Base-by-base conservation (phyloP, 2,797 vertebrate species). In the Antennarius maculatus region DNA sequence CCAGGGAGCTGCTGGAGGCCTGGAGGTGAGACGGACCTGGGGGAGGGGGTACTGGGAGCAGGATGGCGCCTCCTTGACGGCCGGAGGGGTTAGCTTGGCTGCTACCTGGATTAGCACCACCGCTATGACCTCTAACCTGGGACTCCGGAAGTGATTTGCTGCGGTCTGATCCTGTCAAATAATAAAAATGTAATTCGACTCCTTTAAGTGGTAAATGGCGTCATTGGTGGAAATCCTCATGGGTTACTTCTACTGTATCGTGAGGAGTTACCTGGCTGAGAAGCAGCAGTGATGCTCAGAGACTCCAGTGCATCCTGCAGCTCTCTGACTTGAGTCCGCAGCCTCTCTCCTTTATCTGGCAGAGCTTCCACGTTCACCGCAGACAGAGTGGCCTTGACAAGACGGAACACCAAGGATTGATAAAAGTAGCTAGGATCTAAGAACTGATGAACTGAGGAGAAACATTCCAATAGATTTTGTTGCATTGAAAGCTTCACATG, bases 291-390 rank as follows among this genome's bases (percentile, higher is more conserved):
- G 71, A 98, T 80, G 61, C 86, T 91, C 29, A 98, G 85, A 54
- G 92, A 86, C n/a, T 89, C 62, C 43, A 99, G 91, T 0, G 93
- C 91, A 0, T 93, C 93, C 86, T 98, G 95, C 80, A 98, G 86
- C 58, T 94, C 93, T 69, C 92, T 94, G 45, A 98, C 95, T 87
- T 98, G 96, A 60, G 86, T 93, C 82, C 89, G 85, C 84, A 99
- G 72, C 74, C 95, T 91, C 70, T 96, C 88, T 2, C 97, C 97
- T 89, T 96, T 96, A 84, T 99, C 97, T 13, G 97, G 97, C 60
- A 99, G 91, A 45, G 90, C 91, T 8, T 92, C 92, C 47, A 96
- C 17, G 15, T 99, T 97, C 80, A 97, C 95, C 0, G 54, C 76
- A 6, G 94, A 93, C 84, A 99, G 73, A 0, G 92, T 96, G 69